phyloP scores from a whole-genome alignment of 2,888 invertebrate genomes.

The Oxycera nigricornis region DNA sequence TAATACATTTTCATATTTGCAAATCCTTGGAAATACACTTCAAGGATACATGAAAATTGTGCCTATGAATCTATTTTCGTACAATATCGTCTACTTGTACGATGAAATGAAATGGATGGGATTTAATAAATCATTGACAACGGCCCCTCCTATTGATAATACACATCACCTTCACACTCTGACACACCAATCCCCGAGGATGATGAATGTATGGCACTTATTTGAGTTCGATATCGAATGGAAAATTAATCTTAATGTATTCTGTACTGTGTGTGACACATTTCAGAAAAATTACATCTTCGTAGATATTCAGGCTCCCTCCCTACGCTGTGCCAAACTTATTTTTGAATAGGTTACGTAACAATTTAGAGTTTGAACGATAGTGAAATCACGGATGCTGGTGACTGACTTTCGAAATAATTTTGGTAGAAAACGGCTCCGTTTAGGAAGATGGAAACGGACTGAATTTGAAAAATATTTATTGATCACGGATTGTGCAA shows the following conservation, averaged over 20 bases:
- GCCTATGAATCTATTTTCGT: conserved; percentile 14
- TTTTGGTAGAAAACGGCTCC: too few relatives aligned
- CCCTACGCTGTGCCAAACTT: too few relatives aligned
- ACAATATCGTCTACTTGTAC: background rate
- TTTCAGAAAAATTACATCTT: conserved; percentile 41
- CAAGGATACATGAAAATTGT: too few relatives aligned
- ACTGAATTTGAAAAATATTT: too few relatives aligned
- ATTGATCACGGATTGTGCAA: too few relatives aligned
- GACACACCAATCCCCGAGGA: conserved; percentile 31
- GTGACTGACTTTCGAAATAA: too few relatives aligned
- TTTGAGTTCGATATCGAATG: conserved; percentile 31
- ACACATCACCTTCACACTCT: conserved; percentile 44
- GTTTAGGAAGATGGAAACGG: too few relatives aligned
- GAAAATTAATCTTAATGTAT: conserved; percentile 19
- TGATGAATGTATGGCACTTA: conserved; percentile 44
- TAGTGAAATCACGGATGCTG: too few relatives aligned
- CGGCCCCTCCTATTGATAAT: conserved; percentile 43
- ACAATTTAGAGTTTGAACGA: too few relatives aligned
- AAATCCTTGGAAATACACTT: background rate
- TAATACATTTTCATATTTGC: background rate
- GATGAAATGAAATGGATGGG: conserved; percentile 28
- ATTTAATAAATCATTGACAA: conserved; percentile 43
- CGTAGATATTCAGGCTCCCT: conserved; percentile 16
- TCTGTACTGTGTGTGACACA: conserved; percentile 40
- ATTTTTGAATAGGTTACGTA: too few relatives aligned